Conservation (phyloP, 2,888 invertebrate species). For the Pelosia muscerda region DNA sequence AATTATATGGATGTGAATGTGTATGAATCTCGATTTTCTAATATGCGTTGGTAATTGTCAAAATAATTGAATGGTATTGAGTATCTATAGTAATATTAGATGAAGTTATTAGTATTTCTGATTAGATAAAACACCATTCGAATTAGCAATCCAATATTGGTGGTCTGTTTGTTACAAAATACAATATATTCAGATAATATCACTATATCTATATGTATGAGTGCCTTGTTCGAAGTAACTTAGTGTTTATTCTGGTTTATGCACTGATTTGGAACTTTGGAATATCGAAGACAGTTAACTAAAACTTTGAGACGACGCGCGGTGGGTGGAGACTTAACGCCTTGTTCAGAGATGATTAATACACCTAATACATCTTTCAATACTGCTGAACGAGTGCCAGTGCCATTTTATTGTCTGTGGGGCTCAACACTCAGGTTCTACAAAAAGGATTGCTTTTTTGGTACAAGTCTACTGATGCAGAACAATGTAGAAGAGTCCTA, state of each 20-base stretch:
- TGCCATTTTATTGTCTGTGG: background rate
- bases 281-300: background rate
- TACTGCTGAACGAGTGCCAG: background rate
- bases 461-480: too few species aligned
- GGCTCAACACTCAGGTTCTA: background rate
- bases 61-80: background rate
- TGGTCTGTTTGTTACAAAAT: background rate
- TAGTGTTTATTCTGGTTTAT: background rate
- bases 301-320: too few species aligned
- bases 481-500: too few species aligned
- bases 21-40: background rate
- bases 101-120: constrained; percentile 1
- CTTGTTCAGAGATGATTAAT: background rate
- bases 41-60: background rate
- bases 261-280: background rate
- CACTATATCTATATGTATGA: background rate
- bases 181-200: background rate
- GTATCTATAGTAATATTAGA: background rate
- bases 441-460: too few species aligned
- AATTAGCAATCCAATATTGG: background rate
- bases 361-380: background rate
- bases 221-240: background rate
- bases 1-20: background rate
- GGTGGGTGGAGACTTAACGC: background rate
- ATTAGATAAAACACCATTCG: background rate